Percentiles rank a stretch among this genome's conserved stretches.
Conservation (phyloP, 2,113 vertebrate species). For the Lipophrys pholis region DNA sequence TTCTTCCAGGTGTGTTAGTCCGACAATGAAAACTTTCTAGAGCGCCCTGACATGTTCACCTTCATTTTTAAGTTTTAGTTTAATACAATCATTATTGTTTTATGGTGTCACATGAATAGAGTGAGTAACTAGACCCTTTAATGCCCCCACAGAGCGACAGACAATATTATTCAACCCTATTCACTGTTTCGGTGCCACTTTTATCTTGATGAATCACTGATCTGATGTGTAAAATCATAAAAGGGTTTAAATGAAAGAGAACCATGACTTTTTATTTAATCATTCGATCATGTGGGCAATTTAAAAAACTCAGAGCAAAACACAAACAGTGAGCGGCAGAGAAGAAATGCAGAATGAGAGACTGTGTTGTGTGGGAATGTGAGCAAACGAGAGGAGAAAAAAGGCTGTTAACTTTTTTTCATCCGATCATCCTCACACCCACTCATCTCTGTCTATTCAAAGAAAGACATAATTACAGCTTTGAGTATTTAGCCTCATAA, state of each 20-base stretch:
- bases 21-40: too few relatives aligned
- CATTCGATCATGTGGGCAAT: constrained; percentile 10
- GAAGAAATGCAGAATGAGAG: constrained; percentile 1
- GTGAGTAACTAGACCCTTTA: too few relatives aligned
- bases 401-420: constrained; percentile 62
- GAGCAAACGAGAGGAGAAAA: constrained; percentile 42
- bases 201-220: too few relatives aligned
- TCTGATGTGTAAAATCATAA: not conserved
- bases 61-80: too few relatives aligned
- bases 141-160: too few relatives aligned
- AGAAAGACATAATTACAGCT: constrained; percentile 84
- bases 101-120: too few relatives aligned
- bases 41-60: too few relatives aligned
- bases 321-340: constrained; percentile 8
- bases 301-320: constrained; percentile 5
- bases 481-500: constrained; percentile 84
- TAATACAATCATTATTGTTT: too few relatives aligned
- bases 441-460: constrained; percentile 81
- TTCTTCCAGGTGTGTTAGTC: too few relatives aligned
- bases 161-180: too few relatives aligned
- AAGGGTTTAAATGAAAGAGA: constrained; percentile 24
- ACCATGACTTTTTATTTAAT: not conserved
- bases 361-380: constrained; percentile 36
- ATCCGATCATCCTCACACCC: constrained; percentile 73
- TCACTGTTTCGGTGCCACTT: too few relatives aligned